A percentile compares a stretch with the other conserved stretches of the same genome.
phyloP scores from a whole-genome alignment of 2,888 invertebrate genomes.

The Chaitophorus viminalis region DNA sequence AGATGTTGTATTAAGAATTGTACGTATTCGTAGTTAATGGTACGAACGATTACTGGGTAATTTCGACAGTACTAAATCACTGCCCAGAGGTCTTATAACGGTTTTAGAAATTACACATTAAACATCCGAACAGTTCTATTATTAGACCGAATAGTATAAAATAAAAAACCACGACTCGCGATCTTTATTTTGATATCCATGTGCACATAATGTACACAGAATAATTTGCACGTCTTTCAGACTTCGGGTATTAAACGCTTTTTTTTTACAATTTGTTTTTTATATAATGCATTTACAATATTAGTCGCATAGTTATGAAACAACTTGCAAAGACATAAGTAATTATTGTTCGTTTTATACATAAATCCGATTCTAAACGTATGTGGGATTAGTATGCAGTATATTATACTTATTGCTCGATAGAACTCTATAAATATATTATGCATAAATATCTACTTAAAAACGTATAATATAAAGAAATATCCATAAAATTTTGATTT shows the following conservation, averaged over 20 bases:
- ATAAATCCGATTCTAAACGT: slow-evolving; percentile 29
- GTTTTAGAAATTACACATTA: background rate
- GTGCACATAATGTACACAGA: background rate
- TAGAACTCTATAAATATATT: background rate
- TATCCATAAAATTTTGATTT: slow-evolving; percentile 12
- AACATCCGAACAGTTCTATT: background rate
- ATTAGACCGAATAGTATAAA: background rate
- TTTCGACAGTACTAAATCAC: slow-evolving; percentile 19
- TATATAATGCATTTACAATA: too few relatives aligned
- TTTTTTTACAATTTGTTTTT: too few relatives aligned
- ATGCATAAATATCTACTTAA: background rate
- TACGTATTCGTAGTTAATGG: background rate
- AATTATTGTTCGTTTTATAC: slow-evolving; percentile 2
- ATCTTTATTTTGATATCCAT: background rate
- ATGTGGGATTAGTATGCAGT: background rate
- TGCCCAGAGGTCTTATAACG: slow-evolving; percentile 20
- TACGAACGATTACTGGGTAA: background rate
- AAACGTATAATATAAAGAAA: background rate
- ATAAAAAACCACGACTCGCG: background rate
- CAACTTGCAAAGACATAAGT: background rate
- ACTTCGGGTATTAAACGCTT: background rate
- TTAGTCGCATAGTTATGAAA: background rate
- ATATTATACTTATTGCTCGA: background rate
- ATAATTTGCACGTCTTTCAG: background rate
- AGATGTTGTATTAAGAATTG: background rate